These are phyloP conservation scores for Aethina tumida DNA, from an alignment of 1,140 invertebrate species.

Conservation along the genomic window DNA sequence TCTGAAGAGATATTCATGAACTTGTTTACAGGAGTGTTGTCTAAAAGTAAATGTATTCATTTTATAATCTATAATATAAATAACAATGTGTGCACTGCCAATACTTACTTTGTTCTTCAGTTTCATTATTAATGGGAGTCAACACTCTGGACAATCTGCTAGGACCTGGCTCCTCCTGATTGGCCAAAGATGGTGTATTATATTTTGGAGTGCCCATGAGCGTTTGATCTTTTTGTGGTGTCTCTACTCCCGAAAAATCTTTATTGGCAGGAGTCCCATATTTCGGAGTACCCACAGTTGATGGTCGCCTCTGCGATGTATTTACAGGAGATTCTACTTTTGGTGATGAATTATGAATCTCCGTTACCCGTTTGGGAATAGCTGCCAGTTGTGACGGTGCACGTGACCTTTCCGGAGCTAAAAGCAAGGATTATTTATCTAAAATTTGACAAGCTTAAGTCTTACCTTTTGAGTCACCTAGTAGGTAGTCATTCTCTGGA, in stretches of 20 bases:
- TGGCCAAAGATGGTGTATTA: background rate
- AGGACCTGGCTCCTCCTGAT: too few relatives aligned
- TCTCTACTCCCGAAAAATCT: background rate
- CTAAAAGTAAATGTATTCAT: constrained; percentile 11
- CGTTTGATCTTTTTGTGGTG: background rate
- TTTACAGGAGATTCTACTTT: too few relatives aligned
- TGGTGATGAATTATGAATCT: too few relatives aligned
- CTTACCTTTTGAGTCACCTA: constrained; percentile 44
- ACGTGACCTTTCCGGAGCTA: constrained; percentile 1
- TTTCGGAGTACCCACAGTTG: too few relatives aligned
- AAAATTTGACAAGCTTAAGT: constrained; percentile 12
- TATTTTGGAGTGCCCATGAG: background rate
- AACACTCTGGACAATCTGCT: constrained; percentile 6
- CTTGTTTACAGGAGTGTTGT: constrained; percentile 11
- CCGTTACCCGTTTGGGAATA: too few relatives aligned
- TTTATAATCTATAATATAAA: constrained; percentile 6
- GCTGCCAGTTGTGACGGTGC: too few relatives aligned
- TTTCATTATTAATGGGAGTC: constrained; percentile 7
- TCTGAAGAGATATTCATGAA: constrained; percentile 3
- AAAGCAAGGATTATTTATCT: background rate
- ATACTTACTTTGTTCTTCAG: too few relatives aligned
- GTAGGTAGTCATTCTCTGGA: constrained; percentile 46
- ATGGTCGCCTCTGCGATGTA: too few relatives aligned
- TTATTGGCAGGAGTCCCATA: too few relatives aligned
- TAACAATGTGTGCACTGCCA: background rate